Conservation (phyloP, 2,113 vertebrate genomes). For the Delphinapterus leucas region DNA sequence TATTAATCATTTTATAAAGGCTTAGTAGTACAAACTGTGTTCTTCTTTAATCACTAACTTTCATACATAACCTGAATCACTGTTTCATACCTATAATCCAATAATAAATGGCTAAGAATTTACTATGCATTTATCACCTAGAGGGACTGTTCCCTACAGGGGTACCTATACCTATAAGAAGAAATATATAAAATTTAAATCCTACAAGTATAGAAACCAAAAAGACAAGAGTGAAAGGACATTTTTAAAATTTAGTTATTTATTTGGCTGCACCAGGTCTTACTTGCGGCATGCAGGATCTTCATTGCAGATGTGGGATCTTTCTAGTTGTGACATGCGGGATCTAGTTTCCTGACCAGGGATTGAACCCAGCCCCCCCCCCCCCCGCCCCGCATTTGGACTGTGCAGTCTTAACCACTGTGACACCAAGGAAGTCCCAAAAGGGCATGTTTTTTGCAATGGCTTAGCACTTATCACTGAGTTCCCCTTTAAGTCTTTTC, state of each 20-base stretch:
- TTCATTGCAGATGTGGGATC: too few relatives aligned
- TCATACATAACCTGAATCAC: not conserved
- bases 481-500: not conserved
- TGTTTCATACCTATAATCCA: not conserved
- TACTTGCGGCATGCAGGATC: too few relatives aligned
- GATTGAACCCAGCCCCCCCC: too few relatives aligned
- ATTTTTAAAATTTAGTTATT: not conserved
- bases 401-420: too few relatives aligned
- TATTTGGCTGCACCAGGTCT: too few relatives aligned
- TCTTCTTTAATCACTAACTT: not conserved
- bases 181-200: not conserved
- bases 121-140: not conserved
- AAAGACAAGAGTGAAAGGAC: not conserved
- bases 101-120: not conserved
- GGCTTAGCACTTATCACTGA: not conserved
- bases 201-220: not conserved
- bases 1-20: constrained; percentile 4
- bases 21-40: not conserved
- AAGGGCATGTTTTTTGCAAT: not conserved
- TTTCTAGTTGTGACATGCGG: too few relatives aligned
- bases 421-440: too few relatives aligned
- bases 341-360: too few relatives aligned
- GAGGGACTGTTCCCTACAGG: not conserved
- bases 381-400: too few relatives aligned
- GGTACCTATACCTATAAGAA: not conserved